Evolutionary conservation across 2,888 invertebrate species (phyloP), one percentile per base, ranked within the genome.

Genomic region (Tetragonula carbonaria): DNA sequence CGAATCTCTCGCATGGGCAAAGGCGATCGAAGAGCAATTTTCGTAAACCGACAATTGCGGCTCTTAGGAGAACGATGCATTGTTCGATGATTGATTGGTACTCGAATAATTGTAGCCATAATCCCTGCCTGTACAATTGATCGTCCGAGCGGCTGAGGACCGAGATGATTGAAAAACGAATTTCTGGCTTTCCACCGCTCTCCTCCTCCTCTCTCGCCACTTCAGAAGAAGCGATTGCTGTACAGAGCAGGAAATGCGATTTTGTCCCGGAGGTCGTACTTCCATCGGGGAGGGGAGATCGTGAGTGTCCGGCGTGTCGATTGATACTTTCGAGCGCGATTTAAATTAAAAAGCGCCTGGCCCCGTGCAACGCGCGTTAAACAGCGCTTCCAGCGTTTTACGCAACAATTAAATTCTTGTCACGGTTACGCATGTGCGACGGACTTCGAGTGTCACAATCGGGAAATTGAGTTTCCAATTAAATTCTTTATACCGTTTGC

Each of bases 391-490:
- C 45, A 63, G 28, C 74, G 45, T 70, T 51, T 62, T 33, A 73
- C 50, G 79, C 16, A 67, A 84, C 82, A 84, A 84, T 84, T 84
- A 83, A 83, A 84, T 75, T 55, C 74, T 83, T 67, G 78, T 68
- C 84, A 78, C 68, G 73, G 63, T 74, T 53, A 63, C 81, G 72
- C 72, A 75, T 68, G 73, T 83, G 79, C 72, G 73, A 78, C 70
- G 72, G 78, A 79, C 79, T 84, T 83, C 23, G 67, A 84, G 84
- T 78, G 75, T 83, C 75, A 83, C 83, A 83, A 78, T 72, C 63
- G 78, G 45, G 45, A 78, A 65, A 78, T 78, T 68, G 78, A 83
- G 67, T 84, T 78, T 72, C 84, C 84, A 78, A 84, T 84, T 84
- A 78, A 78, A 78, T 84, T 78, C 84, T 84, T 79, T 75, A 68